These are phyloP conservation scores for Polia nebulosa DNA, from an alignment of 2,888 invertebrate species.

Conservation along the genomic window DNA sequence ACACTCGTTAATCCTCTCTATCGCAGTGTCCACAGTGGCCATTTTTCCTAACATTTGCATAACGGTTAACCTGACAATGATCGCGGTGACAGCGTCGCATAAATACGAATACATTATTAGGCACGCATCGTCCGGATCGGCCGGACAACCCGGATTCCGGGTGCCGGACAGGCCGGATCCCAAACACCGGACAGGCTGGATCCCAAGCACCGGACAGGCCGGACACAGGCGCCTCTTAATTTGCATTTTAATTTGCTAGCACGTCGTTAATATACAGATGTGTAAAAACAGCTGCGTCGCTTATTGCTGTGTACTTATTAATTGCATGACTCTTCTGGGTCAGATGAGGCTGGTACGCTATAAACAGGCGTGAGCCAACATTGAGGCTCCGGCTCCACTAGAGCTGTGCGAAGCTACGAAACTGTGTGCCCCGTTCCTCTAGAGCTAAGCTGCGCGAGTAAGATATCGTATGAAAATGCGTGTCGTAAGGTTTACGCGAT, in stretches of 20 bases:
- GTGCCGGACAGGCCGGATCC: conserved; percentile 31
- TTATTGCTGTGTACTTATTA: conserved; percentile 45
- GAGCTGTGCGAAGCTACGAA: no score
- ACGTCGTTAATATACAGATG: conserved; percentile 64
- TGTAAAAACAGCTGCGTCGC: conserved; percentile 53
- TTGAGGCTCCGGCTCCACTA: no score
- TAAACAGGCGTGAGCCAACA: conserved; percentile 2
- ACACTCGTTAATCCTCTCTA: conserved; percentile 57
- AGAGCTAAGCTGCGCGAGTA: no score
- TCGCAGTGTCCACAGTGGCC: conserved; percentile 36
- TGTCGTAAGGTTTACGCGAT: no score
- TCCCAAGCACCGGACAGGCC: conserved; percentile 42
- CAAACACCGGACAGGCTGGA: conserved; percentile 41
- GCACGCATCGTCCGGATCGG: conserved; percentile 53
- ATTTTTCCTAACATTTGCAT: conserved; percentile 63
- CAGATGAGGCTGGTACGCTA: conserved; percentile 13
- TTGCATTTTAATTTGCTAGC: conserved; percentile 74
- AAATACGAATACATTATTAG: conserved; percentile 63
- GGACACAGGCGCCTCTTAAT: conserved; percentile 61
- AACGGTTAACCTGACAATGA: conserved; percentile 63
- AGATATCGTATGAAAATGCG: no score
- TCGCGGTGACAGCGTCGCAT: conserved; percentile 59
- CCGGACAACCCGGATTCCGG: conserved; percentile 31
- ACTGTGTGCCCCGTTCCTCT: no score
- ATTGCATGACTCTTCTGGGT: conserved; percentile 26